These are phyloP conservation scores for Rhizoglyphus robini DNA, from an alignment of 1,140 invertebrate species.

Conservation along the genomic window DNA sequence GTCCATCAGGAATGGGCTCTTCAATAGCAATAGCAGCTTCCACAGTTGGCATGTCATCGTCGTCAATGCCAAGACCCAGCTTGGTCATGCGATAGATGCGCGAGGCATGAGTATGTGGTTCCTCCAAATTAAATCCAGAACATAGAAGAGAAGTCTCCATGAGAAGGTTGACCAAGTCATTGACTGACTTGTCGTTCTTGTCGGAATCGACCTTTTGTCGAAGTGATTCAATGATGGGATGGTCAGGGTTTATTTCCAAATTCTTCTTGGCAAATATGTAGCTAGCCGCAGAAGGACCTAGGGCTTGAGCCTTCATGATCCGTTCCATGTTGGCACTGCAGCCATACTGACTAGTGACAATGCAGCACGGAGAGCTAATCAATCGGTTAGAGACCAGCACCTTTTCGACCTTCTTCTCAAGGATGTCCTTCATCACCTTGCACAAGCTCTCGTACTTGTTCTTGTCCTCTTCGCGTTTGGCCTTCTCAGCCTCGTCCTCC, in stretches of 20 bases:
- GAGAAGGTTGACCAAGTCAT: slow-evolving; percentile 76
- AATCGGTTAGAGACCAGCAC: slow-evolving; percentile 66
- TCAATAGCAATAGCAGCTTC: slow-evolving; percentile 64
- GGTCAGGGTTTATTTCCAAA: slow-evolving; percentile 93
- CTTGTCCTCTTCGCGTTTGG: slow-evolving; percentile 89
- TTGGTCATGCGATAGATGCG: slow-evolving; percentile 74
- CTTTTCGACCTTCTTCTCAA: slow-evolving; percentile 53
- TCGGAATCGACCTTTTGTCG: slow-evolving; percentile 63
- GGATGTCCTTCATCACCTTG: slow-evolving; percentile 95
- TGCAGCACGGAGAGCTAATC: slow-evolving; percentile 78
- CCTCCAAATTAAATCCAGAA: slow-evolving; percentile 78
- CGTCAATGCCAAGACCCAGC: slow-evolving; percentile 58
- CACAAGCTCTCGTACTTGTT: slow-evolving; percentile 82
- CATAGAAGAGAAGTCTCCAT: slow-evolving; percentile 84
- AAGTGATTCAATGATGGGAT: slow-evolving; percentile 86
- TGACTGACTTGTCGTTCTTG: slow-evolving; percentile 86
- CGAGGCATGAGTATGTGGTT: slow-evolving; percentile 69
- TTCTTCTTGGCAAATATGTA: slow-evolving; percentile 95
- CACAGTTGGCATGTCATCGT: slow-evolving; percentile 59
- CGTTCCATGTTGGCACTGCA: slow-evolving; percentile 99
- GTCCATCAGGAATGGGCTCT: slow-evolving; percentile 55
- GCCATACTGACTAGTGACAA: slow-evolving; percentile 91
- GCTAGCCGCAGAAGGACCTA: slow-evolving; percentile 50
- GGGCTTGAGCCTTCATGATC: slow-evolving; percentile 85
- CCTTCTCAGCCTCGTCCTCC: slow-evolving; percentile 90